Percentiles rank a stretch among this genome's conserved stretches.
Evolutionary conservation across 2,113 vertebrate species (phyloP).

Genomic region (Aleadryas rufinucha): DNA sequence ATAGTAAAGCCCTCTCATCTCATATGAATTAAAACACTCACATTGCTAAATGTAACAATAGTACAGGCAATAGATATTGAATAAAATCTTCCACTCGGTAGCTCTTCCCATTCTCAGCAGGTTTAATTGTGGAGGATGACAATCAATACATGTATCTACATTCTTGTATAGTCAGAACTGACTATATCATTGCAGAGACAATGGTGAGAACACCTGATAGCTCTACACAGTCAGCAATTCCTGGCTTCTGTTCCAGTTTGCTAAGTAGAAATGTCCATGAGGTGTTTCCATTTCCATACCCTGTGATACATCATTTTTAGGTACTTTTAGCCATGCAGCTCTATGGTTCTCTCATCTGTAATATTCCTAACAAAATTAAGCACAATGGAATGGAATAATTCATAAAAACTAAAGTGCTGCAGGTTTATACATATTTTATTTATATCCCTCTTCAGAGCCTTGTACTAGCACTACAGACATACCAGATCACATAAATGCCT

Average conservation of each 20-base stretch:
- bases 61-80: background rate
- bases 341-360: background rate
- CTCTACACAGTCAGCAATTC: background rate
- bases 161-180: background rate
- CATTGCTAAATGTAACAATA: background rate
- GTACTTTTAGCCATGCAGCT: background rate
- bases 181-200: background rate
- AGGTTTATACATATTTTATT: background rate
- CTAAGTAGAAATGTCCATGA: background rate
- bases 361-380: background rate
- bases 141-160: background rate
- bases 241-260: background rate
- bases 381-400: background rate
- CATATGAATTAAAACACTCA: background rate
- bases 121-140: background rate
- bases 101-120: background rate
- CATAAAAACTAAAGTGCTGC: background rate
- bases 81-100: background rate
- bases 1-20: background rate
- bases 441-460: background rate
- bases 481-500: background rate
- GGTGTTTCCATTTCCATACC: background rate
- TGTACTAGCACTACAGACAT: background rate
- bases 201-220: background rate
- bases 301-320: background rate